Evolutionary conservation across 1,140 invertebrate species (phyloP).

Genomic region (Drusus annulatus): DNA sequence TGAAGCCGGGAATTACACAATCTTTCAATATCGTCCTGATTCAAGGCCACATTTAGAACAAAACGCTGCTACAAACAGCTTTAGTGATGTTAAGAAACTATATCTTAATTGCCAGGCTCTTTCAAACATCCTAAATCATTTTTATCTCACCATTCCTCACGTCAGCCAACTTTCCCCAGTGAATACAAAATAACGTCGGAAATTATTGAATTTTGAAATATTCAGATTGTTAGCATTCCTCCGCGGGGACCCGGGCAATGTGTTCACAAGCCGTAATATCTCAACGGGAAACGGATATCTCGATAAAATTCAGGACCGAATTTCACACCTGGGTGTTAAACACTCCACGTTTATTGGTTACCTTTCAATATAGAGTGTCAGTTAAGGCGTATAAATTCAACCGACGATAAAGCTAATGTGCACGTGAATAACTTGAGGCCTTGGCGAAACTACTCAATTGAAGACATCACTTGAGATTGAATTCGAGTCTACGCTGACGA

Average conservation of each 20-base stretch:
- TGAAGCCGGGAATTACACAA: no score
- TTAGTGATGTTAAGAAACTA: no score
- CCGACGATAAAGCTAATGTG: conserved; percentile 31
- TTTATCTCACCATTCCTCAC: no score
- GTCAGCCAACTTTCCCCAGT: no score
- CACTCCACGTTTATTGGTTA: conserved; percentile 33
- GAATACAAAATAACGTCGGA: no score
- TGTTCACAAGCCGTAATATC: conserved; percentile 36
- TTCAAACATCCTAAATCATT: no score
- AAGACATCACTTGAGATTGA: background rate
- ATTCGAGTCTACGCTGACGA: background rate
- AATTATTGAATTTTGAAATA: background rate
- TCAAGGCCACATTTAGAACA: no score
- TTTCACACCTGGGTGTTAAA: conserved; percentile 39
- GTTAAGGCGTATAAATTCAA: conserved; percentile 38
- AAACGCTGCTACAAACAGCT: no score
- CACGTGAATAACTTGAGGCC: background rate
- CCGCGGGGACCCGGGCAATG: conserved; percentile 2
- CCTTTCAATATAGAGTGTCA: conserved; percentile 37
- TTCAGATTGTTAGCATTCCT: conserved; percentile 8
- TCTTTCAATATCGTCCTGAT: no score
- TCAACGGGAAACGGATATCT: conserved; percentile 35
- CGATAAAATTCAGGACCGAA: conserved; percentile 39
- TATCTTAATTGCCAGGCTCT: no score
- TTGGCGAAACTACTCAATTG: background rate